phyloP scores from a whole-genome alignment of 2,888 invertebrate species.

The Trypoxylon attenuatum region DNA sequence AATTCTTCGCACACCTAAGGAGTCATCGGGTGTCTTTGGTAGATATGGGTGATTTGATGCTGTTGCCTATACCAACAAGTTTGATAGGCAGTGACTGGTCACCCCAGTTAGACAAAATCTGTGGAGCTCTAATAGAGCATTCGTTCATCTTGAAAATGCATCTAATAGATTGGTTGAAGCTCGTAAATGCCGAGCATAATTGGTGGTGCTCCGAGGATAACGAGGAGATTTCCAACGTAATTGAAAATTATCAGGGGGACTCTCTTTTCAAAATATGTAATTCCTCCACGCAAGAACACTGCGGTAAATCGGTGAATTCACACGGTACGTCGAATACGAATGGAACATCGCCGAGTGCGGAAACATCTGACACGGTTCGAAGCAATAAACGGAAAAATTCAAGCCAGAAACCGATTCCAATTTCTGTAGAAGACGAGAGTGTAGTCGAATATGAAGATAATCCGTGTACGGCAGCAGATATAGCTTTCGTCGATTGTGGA shows the following conservation, averaged over 20 bases:
- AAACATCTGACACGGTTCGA: not conserved
- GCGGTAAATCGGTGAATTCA: not conserved
- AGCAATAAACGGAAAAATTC: slow-evolving; percentile 2
- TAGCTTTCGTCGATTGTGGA: slow-evolving; percentile 67
- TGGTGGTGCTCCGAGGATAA: slow-evolving; percentile 60
- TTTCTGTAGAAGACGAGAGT: slow-evolving; percentile 12
- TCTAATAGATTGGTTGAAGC: slow-evolving; percentile 65
- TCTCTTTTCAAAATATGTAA: slow-evolving; percentile 27
- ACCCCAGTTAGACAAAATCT: slow-evolving; percentile 56
- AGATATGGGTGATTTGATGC: slow-evolving; percentile 65
- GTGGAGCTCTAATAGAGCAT: slow-evolving; percentile 66
- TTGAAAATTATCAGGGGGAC: slow-evolving; percentile 43
- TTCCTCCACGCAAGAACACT: slow-evolving; percentile 8
- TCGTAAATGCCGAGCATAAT: slow-evolving; percentile 43
- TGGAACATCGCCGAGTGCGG: not conserved
- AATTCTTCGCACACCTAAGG: slow-evolving; percentile 66
- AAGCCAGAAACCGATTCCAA: not conserved
- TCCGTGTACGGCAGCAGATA: slow-evolving; percentile 51
- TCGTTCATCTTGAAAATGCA: slow-evolving; percentile 62
- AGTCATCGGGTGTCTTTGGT: slow-evolving; percentile 54
- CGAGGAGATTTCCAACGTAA: slow-evolving; percentile 35
- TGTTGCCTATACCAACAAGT: slow-evolving; percentile 65
- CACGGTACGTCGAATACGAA: not conserved
- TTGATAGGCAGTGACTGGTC: slow-evolving; percentile 49
- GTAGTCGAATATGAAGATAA: slow-evolving; percentile 47